A percentile compares a stretch with the other conserved stretches of the same genome.
phyloP scores from a whole-genome alignment of 2,888 invertebrate species.

The Meiosimyza decipiens region DNA sequence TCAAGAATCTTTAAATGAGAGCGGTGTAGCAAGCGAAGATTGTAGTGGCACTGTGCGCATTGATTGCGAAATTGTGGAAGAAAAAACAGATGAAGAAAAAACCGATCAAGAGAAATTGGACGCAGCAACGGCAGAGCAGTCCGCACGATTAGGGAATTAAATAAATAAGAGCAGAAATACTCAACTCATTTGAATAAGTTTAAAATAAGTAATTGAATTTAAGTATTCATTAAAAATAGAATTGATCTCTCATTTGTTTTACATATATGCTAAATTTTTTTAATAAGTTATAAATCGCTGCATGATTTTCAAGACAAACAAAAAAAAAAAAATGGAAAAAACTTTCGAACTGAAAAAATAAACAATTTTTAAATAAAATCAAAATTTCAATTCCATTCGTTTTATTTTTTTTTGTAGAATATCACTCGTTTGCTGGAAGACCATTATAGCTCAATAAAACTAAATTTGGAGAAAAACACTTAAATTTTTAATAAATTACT shows the following conservation, averaged over 20 bases:
- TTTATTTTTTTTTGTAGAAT: no score
- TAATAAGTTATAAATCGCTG: no score
- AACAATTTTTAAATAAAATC: no score
- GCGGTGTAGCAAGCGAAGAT: constrained; percentile 34
- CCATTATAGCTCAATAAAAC: no score
- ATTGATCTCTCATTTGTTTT: constrained; percentile 23
- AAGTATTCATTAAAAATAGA: constrained; percentile 21
- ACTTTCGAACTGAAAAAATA: no score
- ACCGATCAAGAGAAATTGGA: constrained; percentile 20
- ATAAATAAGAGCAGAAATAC: not conserved
- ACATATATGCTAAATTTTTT: not conserved
- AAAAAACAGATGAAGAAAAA: constrained; percentile 51
- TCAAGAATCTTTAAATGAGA: constrained; percentile 33
- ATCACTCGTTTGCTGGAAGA: no score
- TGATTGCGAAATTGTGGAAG: constrained; percentile 41
- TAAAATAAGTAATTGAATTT: constrained; percentile 30
- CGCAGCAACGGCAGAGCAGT: not conserved
- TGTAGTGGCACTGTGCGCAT: constrained; percentile 27
- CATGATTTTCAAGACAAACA: no score
- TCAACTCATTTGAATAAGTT: constrained; percentile 29
- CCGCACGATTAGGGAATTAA: not conserved
- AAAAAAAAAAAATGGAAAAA: no score
- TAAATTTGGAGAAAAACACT: no score
- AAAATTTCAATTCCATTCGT: no score
- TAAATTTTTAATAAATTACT: no score